These are phyloP conservation scores for Hylaea fasciaria DNA, from an alignment of 2,888 invertebrate species.

Conservation along the genomic window DNA sequence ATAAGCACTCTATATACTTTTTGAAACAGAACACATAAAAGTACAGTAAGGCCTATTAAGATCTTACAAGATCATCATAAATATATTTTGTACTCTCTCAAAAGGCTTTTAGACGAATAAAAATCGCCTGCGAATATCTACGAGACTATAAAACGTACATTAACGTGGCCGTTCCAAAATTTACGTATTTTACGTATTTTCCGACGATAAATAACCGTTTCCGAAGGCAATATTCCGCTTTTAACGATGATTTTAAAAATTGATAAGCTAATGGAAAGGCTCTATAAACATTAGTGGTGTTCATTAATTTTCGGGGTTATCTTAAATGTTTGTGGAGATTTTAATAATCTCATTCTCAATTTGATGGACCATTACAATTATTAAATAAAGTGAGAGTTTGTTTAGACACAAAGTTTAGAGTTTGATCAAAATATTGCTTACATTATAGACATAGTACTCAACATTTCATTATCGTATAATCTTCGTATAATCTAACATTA, in stretches of 20 bases:
- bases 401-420: no score
- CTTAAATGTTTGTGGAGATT: slow-evolving; percentile 16
- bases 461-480: no score
- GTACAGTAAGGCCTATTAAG: slow-evolving; percentile 7
- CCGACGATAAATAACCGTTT: slow-evolving; percentile 45
- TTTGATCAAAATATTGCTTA: no score
- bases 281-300: slow-evolving; percentile 28
- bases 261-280: slow-evolving; percentile 45
- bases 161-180: slow-evolving; percentile 38
- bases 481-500: no score
- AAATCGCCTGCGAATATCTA: slow-evolving; percentile 38
- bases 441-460: no score
- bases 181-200: slow-evolving; percentile 39
- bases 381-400: no score
- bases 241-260: slow-evolving; percentile 45
- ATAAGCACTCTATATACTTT: no score
- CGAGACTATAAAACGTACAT: slow-evolving; percentile 41
- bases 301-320: slow-evolving; percentile 10
- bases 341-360: slow-evolving; percentile 3
- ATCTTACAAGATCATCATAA: slow-evolving; percentile 31
- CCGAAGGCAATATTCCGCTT: slow-evolving; percentile 43
- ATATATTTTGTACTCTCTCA: slow-evolving; percentile 27
- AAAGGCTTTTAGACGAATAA: slow-evolving; percentile 33
- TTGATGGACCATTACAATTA: background rate
- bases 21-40: slow-evolving; percentile 4